phyloP scores from a whole-genome alignment of 2,888 invertebrate genomes.

The Andrena chrysosceles region DNA sequence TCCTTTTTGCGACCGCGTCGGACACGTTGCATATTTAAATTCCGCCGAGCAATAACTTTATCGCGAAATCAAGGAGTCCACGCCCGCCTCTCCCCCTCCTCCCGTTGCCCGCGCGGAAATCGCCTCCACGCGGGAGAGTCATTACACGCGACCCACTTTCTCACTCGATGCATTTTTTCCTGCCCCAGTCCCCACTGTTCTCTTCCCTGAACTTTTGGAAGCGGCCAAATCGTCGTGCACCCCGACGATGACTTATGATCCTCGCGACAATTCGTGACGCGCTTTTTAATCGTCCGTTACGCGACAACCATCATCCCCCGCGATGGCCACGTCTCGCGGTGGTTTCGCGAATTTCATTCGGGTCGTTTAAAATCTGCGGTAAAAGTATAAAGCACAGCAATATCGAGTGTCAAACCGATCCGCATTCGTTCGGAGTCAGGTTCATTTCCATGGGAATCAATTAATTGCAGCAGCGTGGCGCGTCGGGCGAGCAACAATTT shows the following conservation, averaged over 20 bases:
- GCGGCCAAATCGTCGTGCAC: not conserved
- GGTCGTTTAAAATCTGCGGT: not conserved
- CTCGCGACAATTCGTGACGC: not conserved
- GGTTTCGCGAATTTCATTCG: conserved; percentile 13
- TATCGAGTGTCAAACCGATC: conserved; percentile 2
- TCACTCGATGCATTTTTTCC: not conserved
- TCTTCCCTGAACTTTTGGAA: not conserved
- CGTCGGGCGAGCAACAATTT: not conserved
- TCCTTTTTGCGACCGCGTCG: conserved; percentile 50
- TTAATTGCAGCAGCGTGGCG: not conserved
- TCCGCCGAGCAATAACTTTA: conserved; percentile 64
- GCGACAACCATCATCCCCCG: not conserved
- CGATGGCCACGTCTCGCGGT: too few species aligned
- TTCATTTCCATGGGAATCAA: conserved; percentile 23
- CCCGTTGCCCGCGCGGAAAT: conserved; percentile 14
- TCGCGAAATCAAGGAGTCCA: conserved; percentile 59
- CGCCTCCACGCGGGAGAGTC: conserved; percentile 7
- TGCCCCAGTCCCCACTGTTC: not conserved
- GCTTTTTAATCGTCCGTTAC: not conserved
- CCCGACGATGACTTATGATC: not conserved
- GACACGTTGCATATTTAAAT: conserved; percentile 68
- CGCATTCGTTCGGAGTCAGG: too few species aligned
- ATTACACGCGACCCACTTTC: conserved; percentile 7
- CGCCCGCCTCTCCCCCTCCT: not conserved
- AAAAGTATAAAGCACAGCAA: conserved; percentile 9